Base-by-base conservation (phyloP, 2,113 vertebrate genomes). In the Rhinoptilus africanus region DNA sequence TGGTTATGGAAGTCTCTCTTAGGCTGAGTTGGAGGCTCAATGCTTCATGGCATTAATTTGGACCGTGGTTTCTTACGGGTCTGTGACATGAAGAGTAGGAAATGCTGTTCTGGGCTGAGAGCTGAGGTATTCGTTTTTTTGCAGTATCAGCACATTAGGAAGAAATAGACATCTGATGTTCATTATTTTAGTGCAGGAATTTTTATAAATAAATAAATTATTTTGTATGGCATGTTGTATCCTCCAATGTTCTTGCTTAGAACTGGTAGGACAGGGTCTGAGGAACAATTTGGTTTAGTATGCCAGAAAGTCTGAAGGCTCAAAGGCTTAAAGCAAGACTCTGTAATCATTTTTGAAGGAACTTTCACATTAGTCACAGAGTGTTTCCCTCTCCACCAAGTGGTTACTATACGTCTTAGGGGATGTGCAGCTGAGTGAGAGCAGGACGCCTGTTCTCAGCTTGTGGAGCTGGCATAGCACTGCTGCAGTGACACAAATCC, bases 131-230 rank as follows among this genome's bases (percentile, higher is more conserved):
- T 80, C 18, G 18, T 84, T 84, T 92, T 89, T 34, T 37, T 32
- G 45, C 56, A 68, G 17, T 68, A 50, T 95, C 64, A 68, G 51
- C 76, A 86, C 7, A 39, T 41, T 63, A 35, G 13, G 26, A 66
- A 83, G 27, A 67, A 88, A 59, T 30, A 57, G 14, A 59, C 72
- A 86, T 88, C 67, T 74, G 71, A 74, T 80, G 3, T 56, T 92
- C 51, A 81, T 93, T 89, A 74, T 74, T 83, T 81, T 93, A 84
- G 71, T 77, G 35, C 21, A 86, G 10, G 56, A 77, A 12, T 51
- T 94, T 92, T 93, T 80, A 53, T 6, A 77, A 82, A 48, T 34
- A 22, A 83, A 78, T 8, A 66, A 59, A 93, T 60, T 67, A 18
- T 83, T 81, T 74, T 68, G 3, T 24, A 45, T 48, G 34, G 15